Base-by-base conservation (phyloP, 2,113 vertebrate species). In the Pelodiscus sinensis region DNA sequence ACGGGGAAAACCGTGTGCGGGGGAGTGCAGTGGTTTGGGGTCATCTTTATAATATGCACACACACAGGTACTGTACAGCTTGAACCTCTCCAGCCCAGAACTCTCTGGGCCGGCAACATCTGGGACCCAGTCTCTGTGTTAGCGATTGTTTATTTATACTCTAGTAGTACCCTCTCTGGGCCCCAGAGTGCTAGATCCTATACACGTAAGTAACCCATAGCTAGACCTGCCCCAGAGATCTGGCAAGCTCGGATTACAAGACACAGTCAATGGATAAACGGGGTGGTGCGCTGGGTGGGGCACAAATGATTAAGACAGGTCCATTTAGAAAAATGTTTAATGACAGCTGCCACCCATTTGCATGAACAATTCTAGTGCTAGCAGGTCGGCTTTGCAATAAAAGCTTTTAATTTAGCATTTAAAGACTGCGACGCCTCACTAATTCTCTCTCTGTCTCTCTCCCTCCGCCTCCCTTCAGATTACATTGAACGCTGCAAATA, bases 401-500 rank as follows among this genome's bases (percentile, higher is more conserved):
- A 92, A 91, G 9, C 11, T 77, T 86, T 87, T 93, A 85, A 92
- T 55, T 3, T 18, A 14, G 25, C 19, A 44, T 24, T 27, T 44
- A 71, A 11, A 77, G 78, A 68, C 1, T 75, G n/a, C 51, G 55
- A 6, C 22, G 68, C 57, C 62, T 90, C 14, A 35, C 80, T 95
- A 93, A 96, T 86, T 60, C 18, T 92, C 80, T 96, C 16, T 94
- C 51, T 90, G n/a, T 86, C 68, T 94, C 79, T 79, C 27, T 1
- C 51, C 68, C 1, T 82, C 35, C 8, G 55, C 15, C 65, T 21
- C 65, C 1, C 6, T 97, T 91, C 96, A 99, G 99, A 99, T 99
- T 97, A 98, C 97, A 83, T 98, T 99, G 98, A 99, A 99, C 84
- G 99, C 99, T 92, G 98, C 97, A 88, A 99, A 98, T 97, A 99